These are phyloP conservation scores for Melanotaenia boesemani DNA, from an alignment of 2,797 vertebrate species.

Conservation along the genomic window DNA sequence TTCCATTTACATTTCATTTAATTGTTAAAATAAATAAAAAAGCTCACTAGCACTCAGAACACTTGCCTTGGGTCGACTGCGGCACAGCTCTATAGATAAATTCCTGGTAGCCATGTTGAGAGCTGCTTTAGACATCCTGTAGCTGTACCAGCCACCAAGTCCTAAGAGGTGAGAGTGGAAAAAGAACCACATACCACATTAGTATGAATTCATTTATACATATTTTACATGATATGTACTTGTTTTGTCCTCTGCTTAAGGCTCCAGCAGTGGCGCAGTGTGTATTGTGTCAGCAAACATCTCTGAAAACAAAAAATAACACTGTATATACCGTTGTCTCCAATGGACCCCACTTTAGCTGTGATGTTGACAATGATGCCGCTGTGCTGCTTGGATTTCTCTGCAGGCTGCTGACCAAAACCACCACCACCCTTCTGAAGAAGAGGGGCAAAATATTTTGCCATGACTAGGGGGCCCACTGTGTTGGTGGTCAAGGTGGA, in stretches of 20 bases:
- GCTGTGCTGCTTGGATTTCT: slow-evolving; percentile 74
- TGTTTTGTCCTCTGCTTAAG: background rate
- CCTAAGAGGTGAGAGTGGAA: slow-evolving; percentile 29
- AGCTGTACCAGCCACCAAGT: slow-evolving; percentile 83
- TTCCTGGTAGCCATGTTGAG: slow-evolving; percentile 84
- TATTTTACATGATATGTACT: background rate
- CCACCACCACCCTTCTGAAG: slow-evolving; percentile 76
- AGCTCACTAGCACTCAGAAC: background rate
- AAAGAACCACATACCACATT: background rate
- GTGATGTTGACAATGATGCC: slow-evolving; percentile 78
- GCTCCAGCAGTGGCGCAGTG: background rate
- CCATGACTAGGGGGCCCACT: slow-evolving; percentile 77
- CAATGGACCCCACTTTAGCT: slow-evolving; percentile 80
- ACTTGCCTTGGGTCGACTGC: slow-evolving; percentile 69
- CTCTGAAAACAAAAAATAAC: background rate
- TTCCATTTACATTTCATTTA: too few species aligned
- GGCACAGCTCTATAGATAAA: slow-evolving; percentile 79
- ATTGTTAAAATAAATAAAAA: background rate
- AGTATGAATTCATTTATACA: background rate
- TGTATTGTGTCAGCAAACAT: background rate
- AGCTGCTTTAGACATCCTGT: slow-evolving; percentile 81
- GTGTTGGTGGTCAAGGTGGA: slow-evolving; percentile 77
- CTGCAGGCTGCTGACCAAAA: slow-evolving; percentile 74
- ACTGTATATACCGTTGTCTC: slow-evolving; percentile 75
- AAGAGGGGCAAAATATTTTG: slow-evolving; percentile 80